phyloP scores from a whole-genome alignment of 2,113 vertebrate genomes.

The Ramphastos sulfuratus region DNA sequence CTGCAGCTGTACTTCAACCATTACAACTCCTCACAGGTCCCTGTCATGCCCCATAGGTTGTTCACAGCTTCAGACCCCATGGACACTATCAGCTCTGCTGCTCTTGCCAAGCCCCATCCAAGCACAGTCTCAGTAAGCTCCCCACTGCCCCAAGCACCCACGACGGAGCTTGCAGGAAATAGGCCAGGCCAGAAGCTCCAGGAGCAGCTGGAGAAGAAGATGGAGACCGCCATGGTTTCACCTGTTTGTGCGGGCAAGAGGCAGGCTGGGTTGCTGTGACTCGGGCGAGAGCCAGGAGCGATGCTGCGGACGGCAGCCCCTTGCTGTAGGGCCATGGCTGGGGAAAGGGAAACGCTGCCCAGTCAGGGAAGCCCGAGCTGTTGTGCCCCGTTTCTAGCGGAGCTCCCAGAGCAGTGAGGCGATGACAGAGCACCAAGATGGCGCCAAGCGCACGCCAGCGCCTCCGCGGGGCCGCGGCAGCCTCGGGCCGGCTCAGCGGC shows the following conservation, averaged over 20 bases:
- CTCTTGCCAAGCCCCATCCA: rapidly evolving
- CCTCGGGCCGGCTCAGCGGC: too few relatives aligned
- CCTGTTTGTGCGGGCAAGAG: neutral
- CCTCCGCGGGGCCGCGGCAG: neutral
- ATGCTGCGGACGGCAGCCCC: rapidly evolving
- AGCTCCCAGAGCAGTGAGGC: rapidly evolving
- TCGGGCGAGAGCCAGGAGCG: neutral
- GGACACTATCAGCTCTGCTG: rapidly evolving
- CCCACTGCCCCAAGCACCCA: neutral
- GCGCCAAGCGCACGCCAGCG: rapidly evolving
- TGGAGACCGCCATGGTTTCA: neutral
- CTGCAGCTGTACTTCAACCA: neutral
- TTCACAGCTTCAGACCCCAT: neutral
- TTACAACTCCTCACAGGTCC: neutral
- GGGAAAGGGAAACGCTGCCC: neutral
- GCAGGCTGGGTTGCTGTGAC: neutral
- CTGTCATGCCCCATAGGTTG: neutral
- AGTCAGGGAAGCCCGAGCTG: neutral
- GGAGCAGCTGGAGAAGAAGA: neutral
- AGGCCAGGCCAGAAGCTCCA: neutral
- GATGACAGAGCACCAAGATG: neutral
- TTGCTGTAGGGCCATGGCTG: too few relatives aligned
- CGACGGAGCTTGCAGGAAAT: neutral
- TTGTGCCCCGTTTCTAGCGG: rapidly evolving
- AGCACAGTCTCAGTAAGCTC: rapidly evolving